These are phyloP conservation scores for Strix occidentalis DNA, from an alignment of 2,797 vertebrate species.

Conservation along the genomic window DNA sequence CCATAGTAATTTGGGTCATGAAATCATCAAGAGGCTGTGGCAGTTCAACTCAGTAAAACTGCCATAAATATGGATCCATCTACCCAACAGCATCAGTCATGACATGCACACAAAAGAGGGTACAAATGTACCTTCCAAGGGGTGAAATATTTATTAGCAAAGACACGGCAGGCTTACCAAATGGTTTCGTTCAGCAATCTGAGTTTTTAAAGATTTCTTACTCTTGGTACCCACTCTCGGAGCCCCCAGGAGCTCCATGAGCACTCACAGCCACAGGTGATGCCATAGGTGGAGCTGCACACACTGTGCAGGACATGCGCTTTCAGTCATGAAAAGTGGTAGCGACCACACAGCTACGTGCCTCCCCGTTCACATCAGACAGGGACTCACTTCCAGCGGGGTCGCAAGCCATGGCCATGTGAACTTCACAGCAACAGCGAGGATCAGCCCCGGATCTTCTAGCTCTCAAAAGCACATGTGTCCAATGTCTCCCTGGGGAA, in stretches of 20 bases:
- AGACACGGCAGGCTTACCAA: background rate
- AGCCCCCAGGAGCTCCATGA: background rate
- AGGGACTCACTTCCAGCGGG: background rate
- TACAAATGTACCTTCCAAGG: background rate
- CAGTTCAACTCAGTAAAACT: background rate
- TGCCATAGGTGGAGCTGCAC: background rate
- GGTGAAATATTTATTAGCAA: background rate
- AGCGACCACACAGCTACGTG: background rate
- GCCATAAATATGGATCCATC: accelerated
- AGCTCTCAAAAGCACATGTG: background rate
- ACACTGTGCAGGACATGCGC: accelerated
- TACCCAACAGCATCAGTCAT: background rate
- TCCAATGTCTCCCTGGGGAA: background rate
- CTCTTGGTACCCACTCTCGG: too few relatives aligned
- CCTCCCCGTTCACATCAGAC: background rate
- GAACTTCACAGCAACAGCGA: background rate
- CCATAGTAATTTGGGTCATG: background rate
- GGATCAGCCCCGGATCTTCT: background rate
- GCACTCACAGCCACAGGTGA: accelerated
- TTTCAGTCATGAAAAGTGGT: background rate
- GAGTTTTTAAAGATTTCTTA: background rate
- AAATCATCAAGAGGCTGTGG: background rate
- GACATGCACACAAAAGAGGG: background rate
- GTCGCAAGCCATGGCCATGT: background rate
- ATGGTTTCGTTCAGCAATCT: background rate